Conservation (phyloP, 2,888 invertebrate genomes). For the Megalurothrips usitatus region DNA sequence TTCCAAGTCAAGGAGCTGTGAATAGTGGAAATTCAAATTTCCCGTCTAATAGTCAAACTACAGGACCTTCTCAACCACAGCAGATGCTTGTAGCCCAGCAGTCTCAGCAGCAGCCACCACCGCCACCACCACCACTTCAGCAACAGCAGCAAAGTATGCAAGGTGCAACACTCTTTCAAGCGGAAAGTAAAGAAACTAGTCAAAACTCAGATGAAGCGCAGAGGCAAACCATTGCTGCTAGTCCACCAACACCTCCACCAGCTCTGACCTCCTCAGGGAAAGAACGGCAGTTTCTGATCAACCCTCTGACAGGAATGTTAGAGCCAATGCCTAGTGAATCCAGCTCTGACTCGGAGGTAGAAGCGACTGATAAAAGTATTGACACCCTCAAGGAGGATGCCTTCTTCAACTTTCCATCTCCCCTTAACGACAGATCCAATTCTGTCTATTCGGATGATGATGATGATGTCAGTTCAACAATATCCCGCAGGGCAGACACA, state of each 20-base stretch:
- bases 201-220: conserved; percentile 22
- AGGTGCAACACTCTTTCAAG: neutral
- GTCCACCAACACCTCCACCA: conserved; percentile 37
- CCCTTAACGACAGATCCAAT: conserved; percentile 49
- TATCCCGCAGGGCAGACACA: conserved; percentile 51
- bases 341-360: conserved; percentile 56
- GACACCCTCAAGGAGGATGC: conserved; percentile 44
- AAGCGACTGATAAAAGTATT: conserved; percentile 46
- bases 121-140: too few relatives aligned
- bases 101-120: neutral
- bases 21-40: neutral
- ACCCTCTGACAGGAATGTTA: conserved; percentile 78
- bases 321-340: conserved; percentile 71
- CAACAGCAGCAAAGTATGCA: neutral
- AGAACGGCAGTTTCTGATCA: conserved; percentile 77
- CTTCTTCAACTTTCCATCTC: conserved; percentile 49
- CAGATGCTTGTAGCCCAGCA: neutral
- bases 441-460: conserved; percentile 55
- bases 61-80: conserved; percentile 1
- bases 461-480: conserved; percentile 48
- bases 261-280: conserved; percentile 50
- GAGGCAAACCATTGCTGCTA: conserved; percentile 29
- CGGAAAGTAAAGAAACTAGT: conserved; percentile 10
- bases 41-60: neutral
- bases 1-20: neutral